These are phyloP conservation scores for Octopus sinensis DNA, from an alignment of 1,140 invertebrate genomes.

Conservation along the genomic window DNA sequence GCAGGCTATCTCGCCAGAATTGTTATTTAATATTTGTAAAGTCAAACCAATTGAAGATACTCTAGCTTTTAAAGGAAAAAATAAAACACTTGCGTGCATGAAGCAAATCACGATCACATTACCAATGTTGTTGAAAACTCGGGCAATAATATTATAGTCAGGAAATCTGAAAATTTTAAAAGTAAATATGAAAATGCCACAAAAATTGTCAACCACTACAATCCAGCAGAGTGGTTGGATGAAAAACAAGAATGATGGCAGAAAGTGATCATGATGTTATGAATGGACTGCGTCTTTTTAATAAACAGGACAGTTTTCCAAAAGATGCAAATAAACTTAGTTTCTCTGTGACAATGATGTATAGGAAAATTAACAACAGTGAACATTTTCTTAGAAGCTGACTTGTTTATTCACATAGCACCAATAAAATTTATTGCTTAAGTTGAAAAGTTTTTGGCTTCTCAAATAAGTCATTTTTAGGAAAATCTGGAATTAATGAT, in stretches of 20 bases:
- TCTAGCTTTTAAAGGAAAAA: no score
- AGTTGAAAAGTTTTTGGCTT: not conserved
- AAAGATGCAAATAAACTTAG: constrained; percentile 3
- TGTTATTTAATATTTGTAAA: no score
- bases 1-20: no score
- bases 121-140: no score
- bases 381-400: constrained; percentile 2
- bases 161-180: no score
- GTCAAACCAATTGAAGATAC: no score
- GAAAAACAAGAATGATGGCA: not conserved
- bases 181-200: no score
- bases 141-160: no score
- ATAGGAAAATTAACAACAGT: constrained; percentile 8
- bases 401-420: constrained; percentile 1
- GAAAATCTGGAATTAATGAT: constrained; percentile 2
- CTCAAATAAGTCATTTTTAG: constrained; percentile 8
- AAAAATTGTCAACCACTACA: no score
- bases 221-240: no score
- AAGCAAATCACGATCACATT: no score
- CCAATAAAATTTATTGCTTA: not conserved
- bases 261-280: not conserved
- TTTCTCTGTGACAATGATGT: constrained; percentile 1
- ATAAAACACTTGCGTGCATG: no score
- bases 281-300: constrained; percentile 2
- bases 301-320: constrained; percentile 5